A percentile compares a stretch with the other conserved stretches of the same genome.
These are phyloP conservation scores for Lucinisca nassula DNA, from an alignment of 2,888 invertebrate genomes.

Conservation along the genomic window DNA sequence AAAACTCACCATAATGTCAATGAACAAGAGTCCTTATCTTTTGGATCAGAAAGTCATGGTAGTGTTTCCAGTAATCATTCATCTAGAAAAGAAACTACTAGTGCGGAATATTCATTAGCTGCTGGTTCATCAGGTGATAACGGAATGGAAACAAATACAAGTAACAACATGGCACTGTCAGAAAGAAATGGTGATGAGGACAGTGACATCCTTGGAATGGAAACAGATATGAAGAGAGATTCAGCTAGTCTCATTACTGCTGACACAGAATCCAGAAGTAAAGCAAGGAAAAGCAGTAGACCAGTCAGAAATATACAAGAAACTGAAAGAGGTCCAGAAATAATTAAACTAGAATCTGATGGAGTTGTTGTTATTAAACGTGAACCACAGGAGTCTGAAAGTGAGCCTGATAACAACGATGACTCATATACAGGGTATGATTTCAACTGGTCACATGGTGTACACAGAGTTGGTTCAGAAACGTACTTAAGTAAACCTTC, in stretches of 20 bases:
- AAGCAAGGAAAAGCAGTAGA: background rate
- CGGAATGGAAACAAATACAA: background rate
- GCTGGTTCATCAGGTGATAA: too few relatives aligned
- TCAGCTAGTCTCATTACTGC: background rate
- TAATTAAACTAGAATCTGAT: background rate
- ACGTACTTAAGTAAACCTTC: background rate
- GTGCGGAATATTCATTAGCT: too few relatives aligned
- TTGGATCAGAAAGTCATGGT: background rate
- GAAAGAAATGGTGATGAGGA: too few relatives aligned
- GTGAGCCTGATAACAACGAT: background rate
- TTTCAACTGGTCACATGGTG: background rate
- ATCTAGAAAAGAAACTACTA: background rate
- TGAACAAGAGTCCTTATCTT: background rate
- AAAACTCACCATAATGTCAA: background rate
- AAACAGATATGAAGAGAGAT: background rate
- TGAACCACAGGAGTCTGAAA: background rate
- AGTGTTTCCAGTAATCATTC: background rate
- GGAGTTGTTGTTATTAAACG: background rate
- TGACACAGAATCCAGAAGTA: background rate
- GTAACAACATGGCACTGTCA: background rate
- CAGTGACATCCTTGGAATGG: too few relatives aligned
- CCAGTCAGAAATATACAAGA: background rate
- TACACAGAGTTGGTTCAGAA: background rate
- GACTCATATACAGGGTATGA: background rate
- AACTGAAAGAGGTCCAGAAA: background rate